Conservation (phyloP, 1,140 invertebrate species). For the Holotrichia oblita region DNA sequence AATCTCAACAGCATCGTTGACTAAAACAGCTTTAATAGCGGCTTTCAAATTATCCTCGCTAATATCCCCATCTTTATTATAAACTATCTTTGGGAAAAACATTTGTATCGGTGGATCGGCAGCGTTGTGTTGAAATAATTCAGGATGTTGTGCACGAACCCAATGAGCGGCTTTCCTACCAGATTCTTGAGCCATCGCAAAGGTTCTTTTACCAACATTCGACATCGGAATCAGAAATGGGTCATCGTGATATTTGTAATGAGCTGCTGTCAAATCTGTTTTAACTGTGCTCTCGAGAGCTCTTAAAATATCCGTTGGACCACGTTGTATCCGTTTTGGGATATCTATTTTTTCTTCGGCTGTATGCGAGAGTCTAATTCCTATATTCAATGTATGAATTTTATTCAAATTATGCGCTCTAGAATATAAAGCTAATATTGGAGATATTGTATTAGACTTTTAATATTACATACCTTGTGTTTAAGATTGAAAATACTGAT, state of each 20-base stretch:
- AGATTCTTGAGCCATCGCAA: conserved; percentile 83
- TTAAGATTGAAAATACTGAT: conserved; percentile 11
- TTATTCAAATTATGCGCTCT: neutral
- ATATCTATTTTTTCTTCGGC: conserved; percentile 63
- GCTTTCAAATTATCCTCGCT: conserved; percentile 70
- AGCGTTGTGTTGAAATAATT: conserved; percentile 76
- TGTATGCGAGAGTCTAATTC: neutral
- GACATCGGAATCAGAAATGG: conserved; percentile 86
- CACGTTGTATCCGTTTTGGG: conserved; percentile 75
- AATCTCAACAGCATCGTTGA: conserved; percentile 76
- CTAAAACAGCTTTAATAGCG: conserved; percentile 71
- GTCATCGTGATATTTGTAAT: conserved; percentile 92
- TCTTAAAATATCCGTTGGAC: conserved; percentile 83
- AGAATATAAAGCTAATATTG: neutral
- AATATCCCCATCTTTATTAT: conserved; percentile 75
- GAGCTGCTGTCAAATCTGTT: conserved; percentile 79
- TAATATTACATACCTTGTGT: neutral
- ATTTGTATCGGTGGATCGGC: conserved; percentile 78
- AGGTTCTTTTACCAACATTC: conserved; percentile 76
- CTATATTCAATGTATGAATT: neutral
- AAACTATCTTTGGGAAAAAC: conserved; percentile 75
- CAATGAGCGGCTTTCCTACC: conserved; percentile 88
- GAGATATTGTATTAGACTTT: neutral
- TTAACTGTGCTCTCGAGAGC: conserved; percentile 79
- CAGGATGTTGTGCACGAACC: conserved; percentile 79